Evolutionary conservation across 2,888 invertebrate species (phyloP), one percentile per base, ranked within the genome.

Genomic region (Drosophila mettleri): DNA sequence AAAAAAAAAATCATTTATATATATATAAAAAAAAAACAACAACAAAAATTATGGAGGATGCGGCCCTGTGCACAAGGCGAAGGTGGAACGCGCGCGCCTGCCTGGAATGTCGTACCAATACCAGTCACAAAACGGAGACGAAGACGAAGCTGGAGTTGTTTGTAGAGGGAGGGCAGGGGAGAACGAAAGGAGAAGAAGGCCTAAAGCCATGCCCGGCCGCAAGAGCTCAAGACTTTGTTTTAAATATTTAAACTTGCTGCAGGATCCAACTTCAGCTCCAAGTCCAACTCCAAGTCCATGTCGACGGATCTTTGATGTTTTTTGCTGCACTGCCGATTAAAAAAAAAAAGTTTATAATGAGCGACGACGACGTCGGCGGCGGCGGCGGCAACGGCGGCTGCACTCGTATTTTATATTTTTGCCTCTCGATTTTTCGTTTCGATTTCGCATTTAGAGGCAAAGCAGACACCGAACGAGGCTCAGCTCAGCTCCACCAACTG

Each of bases 261-360:
- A 86, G 88, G 76, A 83, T 82, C 82, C 67, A 27, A 20, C 43
- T 10, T 24, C 43, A 43, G 24, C 43, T 1, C 10, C 41, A 43
- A 52, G 39, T 52, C 49, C 67, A 41, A 66, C 31, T 74, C 62
- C 54, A 55, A 63, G 60, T 58, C 76, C 61, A 62, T 68, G 63
- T 74, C 60, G 80, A 81, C 87, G 81, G 85, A 86, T 86, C 88
- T 82, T 82, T 82, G 88, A 88, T 85, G 88, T 82, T 88, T 81
- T 72, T 69, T 80, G 61, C 66, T 62, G 80, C 70, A 70, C 70
- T 87, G 85, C 76, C 88, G 83, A 83, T 83, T 83, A 83, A 83
- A 83, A 86, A 43, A 43, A 45, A 45, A 24, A 83, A 83, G 79
- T 80, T 82, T 83, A 83, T 83, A 83, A 83, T 83, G 83, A 83